Evolutionary conservation across 2,113 vertebrate species (phyloP), one percentile per base, ranked within the genome.

Genomic region (Osmerus mordax): DNA sequence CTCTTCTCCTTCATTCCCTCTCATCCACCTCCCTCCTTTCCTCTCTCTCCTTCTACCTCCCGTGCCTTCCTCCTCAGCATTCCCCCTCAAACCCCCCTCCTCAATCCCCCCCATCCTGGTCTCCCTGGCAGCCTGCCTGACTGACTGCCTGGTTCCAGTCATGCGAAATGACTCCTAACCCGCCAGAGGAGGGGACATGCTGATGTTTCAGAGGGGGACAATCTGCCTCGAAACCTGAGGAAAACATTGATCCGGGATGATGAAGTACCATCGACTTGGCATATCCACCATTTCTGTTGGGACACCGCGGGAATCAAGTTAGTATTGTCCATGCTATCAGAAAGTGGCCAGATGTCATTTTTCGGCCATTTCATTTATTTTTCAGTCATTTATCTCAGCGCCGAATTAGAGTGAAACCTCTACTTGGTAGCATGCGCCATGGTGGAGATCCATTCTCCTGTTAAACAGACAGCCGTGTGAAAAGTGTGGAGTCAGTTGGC

Each of bases 161-260:
- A 76, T 74, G 79, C 83, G 83, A 86, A 87, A 88, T 84, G 83
- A 73, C 80, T 84, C 71, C 80, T 83, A 84, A 85, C 62, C 69
- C 78, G 70, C 65, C 15, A 55, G 65, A 74, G 79, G 79, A 70
- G 72, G 9, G 53, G 71, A 14, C 54, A 73, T 77, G 83, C 80
- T 85, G 84, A 86, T 83, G 74, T 66, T 61, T 64, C 36, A 76
- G 65, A 66, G 18, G 80, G 79, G 28, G 16, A 64, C 16, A 18
- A 78, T 82, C 82, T 83, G 77, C 82, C 82, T 60, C 19, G 78
- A 76, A 83, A 88, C 79, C 70, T 70, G 19, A 11, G 6, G 41
- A 58, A 68, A 67, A 65, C 62, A 18, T 67, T 65, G 52, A 59
- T 75, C 65, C 61, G 9, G 9, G 70, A 47, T 76, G 65, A 81